A percentile compares a stretch with the other conserved stretches of the same genome.
phyloP scores from a whole-genome alignment of 2,113 vertebrate species.

The Vombatus ursinus region DNA sequence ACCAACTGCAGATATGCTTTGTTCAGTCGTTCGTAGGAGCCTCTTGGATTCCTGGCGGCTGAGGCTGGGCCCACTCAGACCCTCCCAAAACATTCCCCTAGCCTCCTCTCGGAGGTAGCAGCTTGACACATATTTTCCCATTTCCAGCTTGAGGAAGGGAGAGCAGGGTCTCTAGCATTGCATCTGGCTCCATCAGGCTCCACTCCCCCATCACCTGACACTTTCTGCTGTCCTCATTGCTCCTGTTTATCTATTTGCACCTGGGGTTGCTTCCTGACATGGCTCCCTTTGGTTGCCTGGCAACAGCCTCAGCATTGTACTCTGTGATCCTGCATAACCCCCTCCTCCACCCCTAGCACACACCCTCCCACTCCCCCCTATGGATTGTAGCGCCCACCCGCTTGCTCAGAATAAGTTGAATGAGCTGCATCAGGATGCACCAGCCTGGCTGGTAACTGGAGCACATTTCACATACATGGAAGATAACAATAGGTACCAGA shows the following conservation, averaged over 20 bases:
- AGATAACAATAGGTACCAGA: background rate
- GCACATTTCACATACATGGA: background rate
- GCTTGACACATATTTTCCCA: background rate
- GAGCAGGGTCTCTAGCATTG: background rate
- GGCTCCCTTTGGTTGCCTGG: conserved; percentile 83
- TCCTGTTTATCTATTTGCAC: conserved; percentile 75
- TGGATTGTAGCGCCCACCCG: background rate
- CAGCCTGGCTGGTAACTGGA: background rate
- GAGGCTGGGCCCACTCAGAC: background rate
- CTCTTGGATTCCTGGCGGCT: background rate
- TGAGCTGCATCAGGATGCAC: background rate
- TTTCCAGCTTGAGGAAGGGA: conserved; percentile 24
- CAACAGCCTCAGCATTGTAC: conserved; percentile 78
- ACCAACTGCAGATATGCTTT: background rate
- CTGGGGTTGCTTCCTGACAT: conserved; percentile 72
- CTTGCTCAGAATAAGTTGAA: background rate
- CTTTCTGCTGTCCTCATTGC: conserved; percentile 41
- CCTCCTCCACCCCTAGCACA: background rate
- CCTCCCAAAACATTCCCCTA: conserved; percentile 15
- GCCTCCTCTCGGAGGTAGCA: conserved; percentile 37
- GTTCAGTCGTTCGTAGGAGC: background rate
- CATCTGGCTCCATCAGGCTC: background rate
- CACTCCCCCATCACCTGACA: conserved; percentile 10
- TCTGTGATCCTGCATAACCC: conserved; percentile 63
- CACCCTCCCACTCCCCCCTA: background rate